Evolutionary conservation across 2,113 vertebrate genomes (phyloP).

Genomic region (Phaethon lepturus): DNA sequence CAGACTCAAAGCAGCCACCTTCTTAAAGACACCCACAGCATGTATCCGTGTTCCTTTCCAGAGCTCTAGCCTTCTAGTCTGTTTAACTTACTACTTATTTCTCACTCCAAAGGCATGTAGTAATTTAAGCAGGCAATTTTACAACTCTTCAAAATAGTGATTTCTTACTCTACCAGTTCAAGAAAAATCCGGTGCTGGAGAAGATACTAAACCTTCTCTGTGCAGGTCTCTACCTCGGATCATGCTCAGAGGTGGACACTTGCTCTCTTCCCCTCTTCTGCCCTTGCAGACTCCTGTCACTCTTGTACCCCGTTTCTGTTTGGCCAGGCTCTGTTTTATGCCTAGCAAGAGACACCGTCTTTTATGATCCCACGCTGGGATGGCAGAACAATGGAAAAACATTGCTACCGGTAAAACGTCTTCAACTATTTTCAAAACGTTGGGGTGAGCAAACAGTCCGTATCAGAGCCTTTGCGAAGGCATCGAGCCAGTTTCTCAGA

Average conservation of each 20-base stretch:
- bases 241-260: neutral
- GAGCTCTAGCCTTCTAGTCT: neutral
- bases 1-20: neutral
- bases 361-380: neutral
- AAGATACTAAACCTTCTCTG: neutral
- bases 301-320: neutral
- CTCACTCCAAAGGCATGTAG: neutral
- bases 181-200: neutral
- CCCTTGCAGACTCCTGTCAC: neutral
- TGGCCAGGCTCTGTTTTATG: neutral
- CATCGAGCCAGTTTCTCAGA: neutral
- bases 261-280: neutral
- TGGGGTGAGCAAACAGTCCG: neutral
- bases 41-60: neutral
- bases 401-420: neutral
- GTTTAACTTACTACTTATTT: neutral
- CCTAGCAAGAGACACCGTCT: neutral
- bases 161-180: neutral
- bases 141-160: neutral
- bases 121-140: neutral
- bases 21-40: neutral
- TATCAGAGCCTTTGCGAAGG: neutral
- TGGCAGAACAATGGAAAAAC: neutral
- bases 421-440: neutral
- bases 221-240: neutral